Conservation (phyloP, 2,797 vertebrate genomes). For the Protosalanx chinensis region DNA sequence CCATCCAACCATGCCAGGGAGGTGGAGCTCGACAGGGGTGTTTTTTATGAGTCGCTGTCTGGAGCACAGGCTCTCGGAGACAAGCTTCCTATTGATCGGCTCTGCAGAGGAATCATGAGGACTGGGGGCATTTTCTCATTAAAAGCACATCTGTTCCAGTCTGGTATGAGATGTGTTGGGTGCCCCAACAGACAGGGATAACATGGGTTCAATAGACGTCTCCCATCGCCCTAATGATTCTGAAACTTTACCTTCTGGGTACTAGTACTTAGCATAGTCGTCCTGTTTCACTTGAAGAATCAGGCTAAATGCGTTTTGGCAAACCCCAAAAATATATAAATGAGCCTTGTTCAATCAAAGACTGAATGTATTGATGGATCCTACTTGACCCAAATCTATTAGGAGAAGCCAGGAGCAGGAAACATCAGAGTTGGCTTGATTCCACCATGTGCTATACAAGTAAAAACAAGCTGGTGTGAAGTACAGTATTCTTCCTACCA, state of each 20-base stretch:
- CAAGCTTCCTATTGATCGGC: slow-evolving; percentile 58
- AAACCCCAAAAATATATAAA: too few species aligned
- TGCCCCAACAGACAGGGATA: slow-evolving; percentile 5
- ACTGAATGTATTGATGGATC: too few species aligned
- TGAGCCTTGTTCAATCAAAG: too few species aligned
- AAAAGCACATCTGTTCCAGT: slow-evolving; percentile 27
- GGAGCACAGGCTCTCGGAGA: slow-evolving; percentile 52
- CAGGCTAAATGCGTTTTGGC: too few species aligned
- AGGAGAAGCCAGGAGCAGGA: too few species aligned
- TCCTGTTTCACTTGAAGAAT: too few species aligned
- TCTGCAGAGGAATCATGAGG: slow-evolving; percentile 29
- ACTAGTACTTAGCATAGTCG: too few species aligned
- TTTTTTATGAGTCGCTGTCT: slow-evolving; percentile 61
- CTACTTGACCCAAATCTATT: too few species aligned
- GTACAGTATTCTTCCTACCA: too few species aligned
- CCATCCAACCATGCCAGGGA: slow-evolving; percentile 47
- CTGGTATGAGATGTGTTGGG: not conserved
- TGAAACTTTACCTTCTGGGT: not conserved
- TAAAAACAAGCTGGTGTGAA: too few species aligned
- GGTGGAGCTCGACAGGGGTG: slow-evolving; percentile 41
- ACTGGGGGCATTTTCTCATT: slow-evolving; percentile 28
- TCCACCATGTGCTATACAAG: too few species aligned
- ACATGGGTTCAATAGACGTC: not conserved
- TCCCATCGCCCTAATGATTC: not conserved
- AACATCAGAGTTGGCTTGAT: too few species aligned